Evolutionary conservation across 1,140 invertebrate species (phyloP), one percentile per base, ranked within the genome.

Genomic region (Conopomorpha cramerella): DNA sequence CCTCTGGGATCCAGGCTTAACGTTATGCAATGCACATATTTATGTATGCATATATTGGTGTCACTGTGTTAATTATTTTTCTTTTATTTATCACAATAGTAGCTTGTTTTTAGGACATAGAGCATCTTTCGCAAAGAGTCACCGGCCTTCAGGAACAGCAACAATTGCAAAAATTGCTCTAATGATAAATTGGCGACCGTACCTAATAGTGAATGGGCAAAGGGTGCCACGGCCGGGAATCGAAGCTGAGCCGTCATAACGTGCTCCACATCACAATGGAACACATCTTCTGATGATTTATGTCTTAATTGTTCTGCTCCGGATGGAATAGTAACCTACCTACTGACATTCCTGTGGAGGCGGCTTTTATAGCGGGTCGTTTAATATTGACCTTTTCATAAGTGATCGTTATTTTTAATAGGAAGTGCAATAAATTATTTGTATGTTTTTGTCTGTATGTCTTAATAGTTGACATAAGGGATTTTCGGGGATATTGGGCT

Each of bases 101-200:
- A 11, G 19, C 11, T 26, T 13, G 13, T 2, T 15, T n/a, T 8
- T 36, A 13, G 19, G 3, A 12, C 11, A n/a, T 67, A 64, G 64
- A 74, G 70, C 54, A 71, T 46, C 43, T 30, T 50, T 34, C 30
- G 32, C 16, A 31, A 25, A 18, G 38, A 19, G 19, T 36, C 26
- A 34, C n/a, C n/a, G n/a, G n/a, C n/a, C n/a, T n/a, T n/a, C n/a
- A n/a, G n/a, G n/a, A n/a, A n/a, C n/a, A 66, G 72, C 63, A 68
- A 71, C 67, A 59, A 76, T 76, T 68, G 67, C 66, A 72, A 76
- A 74, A 76, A 76, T 76, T 67, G 71, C 62, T 59, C 55, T 76
- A 76, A 76, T 76, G 71, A 76, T 76, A 72, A 71, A 76, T 72
- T 76, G 70, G 67, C 68, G 65, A 70, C 57, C 65, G 59, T 70